Evolutionary conservation across 2,113 vertebrate genomes (phyloP), one percentile per base, ranked within the genome.

Genomic region (Rhipidura dahli): DNA sequence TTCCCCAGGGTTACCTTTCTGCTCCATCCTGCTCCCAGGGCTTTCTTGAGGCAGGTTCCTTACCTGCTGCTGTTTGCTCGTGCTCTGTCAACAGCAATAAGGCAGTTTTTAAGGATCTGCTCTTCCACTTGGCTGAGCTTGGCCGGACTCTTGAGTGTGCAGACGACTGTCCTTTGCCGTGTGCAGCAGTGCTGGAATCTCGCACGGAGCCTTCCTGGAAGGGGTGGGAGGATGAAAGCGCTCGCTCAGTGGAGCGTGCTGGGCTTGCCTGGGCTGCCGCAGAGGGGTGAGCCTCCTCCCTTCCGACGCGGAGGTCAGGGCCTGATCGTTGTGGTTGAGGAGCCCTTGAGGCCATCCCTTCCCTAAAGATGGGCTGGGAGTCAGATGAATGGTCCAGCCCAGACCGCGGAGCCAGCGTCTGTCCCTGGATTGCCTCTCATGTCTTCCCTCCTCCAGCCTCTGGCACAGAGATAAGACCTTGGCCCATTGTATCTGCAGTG

Each of bases 401-500:
- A 40, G 45, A 85, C 71, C 4, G 1, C 2, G 2, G 47, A 66
- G 64, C 44, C 2, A 0, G 45, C 0, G 0, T 57, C 50, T 51
- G 17, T 51, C 30, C 64, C 83, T 51, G 61, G 22, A 20, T 51
- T 83, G 63, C 71, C n/a, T 85, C 85, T 79, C 20, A 4, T 70
- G 16, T 63, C 33, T 37, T 92, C 69, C 39, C 51, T 91, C 31
- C n/a, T 93, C 23, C 72, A 81, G 59, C 90, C 60, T 70, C 75
- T 92, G 75, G 71, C 28, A 4, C 2, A 23, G 50, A 80, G 90
- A 86, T 96, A 65, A 94, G 82, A n/a, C 79, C 27, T 72, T 42
- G 35, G 64, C 50, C 80, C 51, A n/a, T 86, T 92, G 70, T 93
- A 18, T 90, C 31, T 79, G 61, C 2, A 1, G 53, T 64, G 63